Base-by-base conservation (phyloP, 1,140 invertebrate species). In the Contarinia nasturtii region DNA sequence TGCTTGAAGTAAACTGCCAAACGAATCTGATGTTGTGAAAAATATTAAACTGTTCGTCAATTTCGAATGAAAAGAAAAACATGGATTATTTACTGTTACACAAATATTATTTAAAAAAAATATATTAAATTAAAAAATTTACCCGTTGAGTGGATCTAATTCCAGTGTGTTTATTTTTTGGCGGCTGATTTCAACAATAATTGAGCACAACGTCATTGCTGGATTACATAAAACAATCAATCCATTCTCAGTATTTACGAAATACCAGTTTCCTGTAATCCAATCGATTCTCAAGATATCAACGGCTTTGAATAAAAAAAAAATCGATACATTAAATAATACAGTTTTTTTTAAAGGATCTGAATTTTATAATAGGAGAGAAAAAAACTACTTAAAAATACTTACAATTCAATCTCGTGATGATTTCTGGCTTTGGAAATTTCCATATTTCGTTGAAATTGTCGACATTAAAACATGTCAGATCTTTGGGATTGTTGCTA, bases 221-320 rank as follows among this genome's bases (percentile, higher is more conserved):
- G 66, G 67, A 48, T 69, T 75, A 66, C 76, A 93, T 52, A 78
- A 67, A 65, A 76, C 84, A 55, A 86, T 71, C 64, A 76, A 66
- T 65, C 83, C 73, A 57, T 77, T 64, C 53, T 71, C 65, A 64
- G 77, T 75, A 64, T 91, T 87, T 47, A 86, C 63, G 54, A 91
- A 75, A 66, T 93, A 94, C 74, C 87, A 81, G 61, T 86, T 88
- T 50, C 76, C 72, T 33, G 80, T 75, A 17, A 91, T 67, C 88
- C 88, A 93, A 62, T 93, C 88, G 49, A 86, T 67, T 2, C 81
- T 77, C 43, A 91, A 64, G 56, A 83, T 74, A 53, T 73, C 72
- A 42, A 82, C 74, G 47, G 73, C 75, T 79, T 55, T 46, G 65
- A 58, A 50, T 15, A 44, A 38, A 34, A 50, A 36, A 44, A 44